These are phyloP conservation scores for Leptobrachium leishanense DNA, from an alignment of 2,113 vertebrate genomes.

Conservation along the genomic window DNA sequence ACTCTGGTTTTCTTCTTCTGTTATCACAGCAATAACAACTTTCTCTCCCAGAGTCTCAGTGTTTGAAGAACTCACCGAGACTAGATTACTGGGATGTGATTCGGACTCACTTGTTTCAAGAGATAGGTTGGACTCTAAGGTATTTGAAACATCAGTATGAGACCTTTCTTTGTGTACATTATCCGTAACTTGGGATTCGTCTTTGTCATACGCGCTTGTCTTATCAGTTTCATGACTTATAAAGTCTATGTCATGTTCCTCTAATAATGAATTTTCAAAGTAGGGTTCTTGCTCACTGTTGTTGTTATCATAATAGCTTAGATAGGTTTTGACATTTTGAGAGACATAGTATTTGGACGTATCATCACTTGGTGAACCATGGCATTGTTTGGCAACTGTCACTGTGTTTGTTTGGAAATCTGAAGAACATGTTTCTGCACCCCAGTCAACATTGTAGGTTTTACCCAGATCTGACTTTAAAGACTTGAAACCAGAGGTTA, in stretches of 20 bases:
- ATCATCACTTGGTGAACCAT: neutral
- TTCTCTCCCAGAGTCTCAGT: conserved; percentile 72
- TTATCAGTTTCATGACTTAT: neutral
- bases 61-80: conserved; percentile 73
- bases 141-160: conserved; percentile 60
- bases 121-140: conserved; percentile 57
- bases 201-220: conserved; percentile 9
- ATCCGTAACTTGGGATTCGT: conserved; percentile 32
- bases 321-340: conserved; percentile 44
- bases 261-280: conserved; percentile 43
- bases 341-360: neutral
- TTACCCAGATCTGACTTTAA: neutral
- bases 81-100: conserved; percentile 76
- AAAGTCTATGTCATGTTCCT: neutral
- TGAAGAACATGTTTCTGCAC: neutral
- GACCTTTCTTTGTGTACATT: conserved; percentile 66
- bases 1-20: conserved; percentile 73
- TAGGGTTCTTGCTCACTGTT: conserved; percentile 36
- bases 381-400: neutral
- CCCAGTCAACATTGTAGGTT: neutral
- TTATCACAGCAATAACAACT: conserved; percentile 75
- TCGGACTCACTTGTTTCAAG: conserved; percentile 63
- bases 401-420: neutral
- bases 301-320: conserved; percentile 43
- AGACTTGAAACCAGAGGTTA: neutral